Evolutionary conservation across 2,113 vertebrate species (phyloP).

Genomic region (Tympanuchus pallidicinctus): DNA sequence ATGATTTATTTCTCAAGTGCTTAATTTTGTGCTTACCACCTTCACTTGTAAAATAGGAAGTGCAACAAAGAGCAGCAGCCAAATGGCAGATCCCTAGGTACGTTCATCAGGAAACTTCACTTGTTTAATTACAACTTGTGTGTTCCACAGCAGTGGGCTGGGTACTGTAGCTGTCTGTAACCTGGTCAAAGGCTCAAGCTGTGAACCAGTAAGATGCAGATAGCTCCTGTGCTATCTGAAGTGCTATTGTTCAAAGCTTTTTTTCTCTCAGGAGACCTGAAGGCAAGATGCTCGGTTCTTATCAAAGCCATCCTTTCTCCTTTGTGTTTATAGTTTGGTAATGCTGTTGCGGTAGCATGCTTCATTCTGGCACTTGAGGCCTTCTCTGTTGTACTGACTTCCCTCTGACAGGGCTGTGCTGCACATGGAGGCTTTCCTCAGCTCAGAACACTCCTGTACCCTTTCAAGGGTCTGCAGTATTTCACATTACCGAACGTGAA

Average conservation of each 20-base stretch:
- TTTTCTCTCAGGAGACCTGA: background rate
- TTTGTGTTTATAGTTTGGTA: background rate
- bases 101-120: background rate
- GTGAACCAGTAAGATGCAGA: background rate
- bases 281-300: background rate
- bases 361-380: background rate
- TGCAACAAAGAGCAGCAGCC: background rate
- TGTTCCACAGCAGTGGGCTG: background rate
- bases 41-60: slow-evolving; percentile 6
- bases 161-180: background rate
- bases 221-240: background rate
- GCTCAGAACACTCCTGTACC: background rate
- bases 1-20: background rate
- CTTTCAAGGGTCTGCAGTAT: background rate
- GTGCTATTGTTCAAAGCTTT: background rate
- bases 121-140: background rate
- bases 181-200: background rate
- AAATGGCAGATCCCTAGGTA: slow-evolving; percentile 26
- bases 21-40: slow-evolving; percentile 30
- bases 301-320: background rate
- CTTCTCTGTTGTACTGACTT: too few relatives aligned
- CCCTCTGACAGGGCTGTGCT: background rate
- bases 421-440: background rate
- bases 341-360: background rate
- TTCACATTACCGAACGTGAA: background rate